These are phyloP conservation scores for Anoplolepis gracilipes DNA, from an alignment of 1,140 invertebrate species.

Conservation along the genomic window DNA sequence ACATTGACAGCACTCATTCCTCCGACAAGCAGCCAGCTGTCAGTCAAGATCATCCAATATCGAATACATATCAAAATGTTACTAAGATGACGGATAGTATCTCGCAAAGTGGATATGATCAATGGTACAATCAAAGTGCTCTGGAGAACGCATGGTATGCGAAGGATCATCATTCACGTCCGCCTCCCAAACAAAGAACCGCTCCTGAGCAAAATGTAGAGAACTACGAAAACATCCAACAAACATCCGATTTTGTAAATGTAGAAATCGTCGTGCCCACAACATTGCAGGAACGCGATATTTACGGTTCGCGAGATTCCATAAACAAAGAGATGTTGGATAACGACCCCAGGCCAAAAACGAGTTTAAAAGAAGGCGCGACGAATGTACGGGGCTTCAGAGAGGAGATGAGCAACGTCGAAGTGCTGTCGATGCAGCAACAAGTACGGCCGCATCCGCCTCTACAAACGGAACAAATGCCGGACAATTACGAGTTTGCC, in stretches of 20 bases:
- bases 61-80: slow-evolving; percentile 61
- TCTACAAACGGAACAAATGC: slow-evolving; percentile 75
- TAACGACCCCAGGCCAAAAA: slow-evolving; percentile 77
- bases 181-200: slow-evolving; percentile 71
- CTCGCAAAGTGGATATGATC: slow-evolving; percentile 80
- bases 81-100: slow-evolving; percentile 60
- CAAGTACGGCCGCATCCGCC: slow-evolving; percentile 68
- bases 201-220: slow-evolving; percentile 78
- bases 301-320: slow-evolving; percentile 82
- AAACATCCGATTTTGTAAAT: slow-evolving; percentile 81
- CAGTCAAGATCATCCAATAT: slow-evolving; percentile 53
- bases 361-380: slow-evolving; percentile 69
- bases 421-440: slow-evolving; percentile 73
- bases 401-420: slow-evolving; percentile 79
- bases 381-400: slow-evolving; percentile 72
- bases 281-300: slow-evolving; percentile 76
- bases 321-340: slow-evolving; percentile 83
- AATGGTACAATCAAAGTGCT: slow-evolving; percentile 82
- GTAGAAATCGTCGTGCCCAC: slow-evolving; percentile 80
- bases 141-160: slow-evolving; percentile 68
- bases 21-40: slow-evolving; percentile 55
- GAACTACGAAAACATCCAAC: slow-evolving; percentile 83
- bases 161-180: slow-evolving; percentile 72
- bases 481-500: slow-evolving; percentile 84
- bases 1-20: slow-evolving; percentile 55